Evolutionary conservation across 2,797 vertebrate species (phyloP).

Genomic region (Loriculus beryllinus): DNA sequence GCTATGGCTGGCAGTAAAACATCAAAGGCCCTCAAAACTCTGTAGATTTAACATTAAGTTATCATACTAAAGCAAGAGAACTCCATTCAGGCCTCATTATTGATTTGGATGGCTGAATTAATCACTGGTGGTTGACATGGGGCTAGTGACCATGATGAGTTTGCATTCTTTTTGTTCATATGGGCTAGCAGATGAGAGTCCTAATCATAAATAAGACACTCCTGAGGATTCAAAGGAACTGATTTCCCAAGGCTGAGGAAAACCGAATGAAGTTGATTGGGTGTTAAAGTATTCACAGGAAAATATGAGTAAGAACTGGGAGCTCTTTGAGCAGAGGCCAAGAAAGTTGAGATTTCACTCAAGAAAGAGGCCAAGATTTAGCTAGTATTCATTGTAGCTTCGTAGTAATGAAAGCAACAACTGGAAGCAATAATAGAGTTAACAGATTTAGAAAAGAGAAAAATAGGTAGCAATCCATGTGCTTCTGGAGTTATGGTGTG

Average conservation of each 20-base stretch:
- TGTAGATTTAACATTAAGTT: background rate
- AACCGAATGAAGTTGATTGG: background rate
- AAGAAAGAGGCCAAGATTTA: background rate
- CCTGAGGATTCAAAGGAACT: background rate
- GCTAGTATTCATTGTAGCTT: background rate
- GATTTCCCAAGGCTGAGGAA: background rate
- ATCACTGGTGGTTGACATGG: background rate
- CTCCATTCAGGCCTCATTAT: background rate
- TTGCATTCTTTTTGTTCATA: background rate
- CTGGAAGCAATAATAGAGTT: background rate
- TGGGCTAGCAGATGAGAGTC: background rate
- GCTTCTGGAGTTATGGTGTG: background rate
- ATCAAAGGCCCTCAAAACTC: background rate
- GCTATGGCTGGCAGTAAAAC: background rate
- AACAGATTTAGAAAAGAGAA: background rate
- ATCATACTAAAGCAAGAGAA: background rate
- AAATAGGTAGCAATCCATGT: background rate
- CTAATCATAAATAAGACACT: background rate
- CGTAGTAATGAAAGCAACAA: background rate
- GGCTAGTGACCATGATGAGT: background rate
- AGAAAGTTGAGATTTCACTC: background rate
- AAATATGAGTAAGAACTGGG: background rate
- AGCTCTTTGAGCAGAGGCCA: background rate
- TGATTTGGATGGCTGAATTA: background rate
- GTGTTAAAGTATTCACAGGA: background rate